A percentile compares a stretch with the other conserved stretches of the same genome.
phyloP scores from a whole-genome alignment of 2,797 vertebrate genomes.

The Siniperca scherzeri region DNA sequence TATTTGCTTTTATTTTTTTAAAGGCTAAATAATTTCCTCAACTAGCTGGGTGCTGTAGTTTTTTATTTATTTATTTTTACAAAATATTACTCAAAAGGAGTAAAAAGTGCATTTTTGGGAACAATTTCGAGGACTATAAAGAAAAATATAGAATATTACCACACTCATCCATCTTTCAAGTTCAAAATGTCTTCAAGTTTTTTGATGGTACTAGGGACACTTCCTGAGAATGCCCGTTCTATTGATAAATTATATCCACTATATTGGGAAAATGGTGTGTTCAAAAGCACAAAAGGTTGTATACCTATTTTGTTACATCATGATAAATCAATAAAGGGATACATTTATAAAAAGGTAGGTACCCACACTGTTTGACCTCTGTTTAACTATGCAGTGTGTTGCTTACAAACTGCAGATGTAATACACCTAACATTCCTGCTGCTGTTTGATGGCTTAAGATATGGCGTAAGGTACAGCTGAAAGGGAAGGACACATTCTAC shows the following conservation, averaged over 20 bases:
- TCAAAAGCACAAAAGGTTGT: neutral
- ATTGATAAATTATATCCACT: neutral
- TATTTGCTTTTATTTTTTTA: neutral
- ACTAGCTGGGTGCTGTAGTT: neutral
- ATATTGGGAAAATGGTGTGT: neutral
- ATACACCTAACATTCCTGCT: slow-evolving; percentile 15
- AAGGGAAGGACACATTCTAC: neutral
- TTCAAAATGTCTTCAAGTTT: neutral
- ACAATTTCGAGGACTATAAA: neutral
- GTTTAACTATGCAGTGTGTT: neutral
- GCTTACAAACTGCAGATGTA: slow-evolving; percentile 15
- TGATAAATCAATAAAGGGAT: neutral
- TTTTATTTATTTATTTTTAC: no score
- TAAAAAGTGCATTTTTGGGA: neutral
- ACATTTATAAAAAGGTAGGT: neutral
- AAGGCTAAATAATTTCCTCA: slow-evolving; percentile 1
- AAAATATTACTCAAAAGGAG: no score
- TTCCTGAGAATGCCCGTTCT: neutral
- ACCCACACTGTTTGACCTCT: slow-evolving; percentile 5
- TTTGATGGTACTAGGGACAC: neutral
- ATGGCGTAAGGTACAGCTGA: slow-evolving; percentile 15
- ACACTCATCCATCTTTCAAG: neutral
- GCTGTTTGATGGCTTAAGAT: slow-evolving; percentile 31
- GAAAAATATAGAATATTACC: neutral
- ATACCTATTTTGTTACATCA: neutral